These are phyloP conservation scores for Morone saxatilis DNA, from an alignment of 2,113 vertebrate species.

Conservation along the genomic window DNA sequence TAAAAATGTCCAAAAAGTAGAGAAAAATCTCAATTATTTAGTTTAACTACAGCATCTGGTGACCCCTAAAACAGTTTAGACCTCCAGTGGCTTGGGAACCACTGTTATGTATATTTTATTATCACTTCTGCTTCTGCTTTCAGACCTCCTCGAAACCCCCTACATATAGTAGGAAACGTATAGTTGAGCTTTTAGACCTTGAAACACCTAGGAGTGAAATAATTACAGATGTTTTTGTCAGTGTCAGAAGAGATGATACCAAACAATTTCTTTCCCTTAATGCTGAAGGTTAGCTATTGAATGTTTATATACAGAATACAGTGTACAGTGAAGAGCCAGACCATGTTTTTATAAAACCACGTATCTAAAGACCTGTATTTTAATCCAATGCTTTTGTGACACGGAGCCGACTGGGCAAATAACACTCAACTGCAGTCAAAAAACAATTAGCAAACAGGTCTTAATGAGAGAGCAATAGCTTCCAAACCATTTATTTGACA, in stretches of 20 bases:
- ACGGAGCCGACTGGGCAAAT: neutral
- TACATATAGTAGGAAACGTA: no score
- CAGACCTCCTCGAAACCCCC: no score
- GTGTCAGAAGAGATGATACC: neutral
- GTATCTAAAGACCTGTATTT: neutral
- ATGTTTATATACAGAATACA: neutral
- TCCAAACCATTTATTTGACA: constrained; percentile 9
- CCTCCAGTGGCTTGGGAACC: neutral
- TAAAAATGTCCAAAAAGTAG: neutral
- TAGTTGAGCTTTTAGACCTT: neutral
- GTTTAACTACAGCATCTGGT: neutral
- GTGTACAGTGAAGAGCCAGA: neutral
- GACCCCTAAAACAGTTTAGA: neutral
- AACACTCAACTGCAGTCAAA: neutral
- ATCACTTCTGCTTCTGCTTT: neutral
- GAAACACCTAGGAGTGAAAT: neutral
- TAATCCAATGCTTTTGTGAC: neutral
- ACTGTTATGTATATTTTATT: neutral
- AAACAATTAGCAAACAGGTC: neutral
- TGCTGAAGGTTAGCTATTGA: neutral
- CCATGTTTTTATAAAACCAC: neutral
- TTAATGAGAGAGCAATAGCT: neutral
- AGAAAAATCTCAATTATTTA: neutral
- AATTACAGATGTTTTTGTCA: neutral
- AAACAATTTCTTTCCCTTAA: neutral